phyloP scores from a whole-genome alignment of 1,140 invertebrate species.

The Pinna nobilis region DNA sequence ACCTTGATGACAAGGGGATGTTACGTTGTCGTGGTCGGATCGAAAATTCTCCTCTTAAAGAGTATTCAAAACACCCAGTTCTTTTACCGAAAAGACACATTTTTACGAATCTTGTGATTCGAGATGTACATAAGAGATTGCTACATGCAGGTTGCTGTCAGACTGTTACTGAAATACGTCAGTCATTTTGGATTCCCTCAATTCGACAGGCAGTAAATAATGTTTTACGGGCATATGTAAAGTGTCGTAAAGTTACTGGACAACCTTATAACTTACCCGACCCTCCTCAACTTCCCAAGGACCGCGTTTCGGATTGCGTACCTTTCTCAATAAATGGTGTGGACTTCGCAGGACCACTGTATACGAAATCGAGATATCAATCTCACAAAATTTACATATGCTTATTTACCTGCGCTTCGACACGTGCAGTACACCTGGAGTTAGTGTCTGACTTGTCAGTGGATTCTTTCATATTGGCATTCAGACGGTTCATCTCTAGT shows the following conservation, averaged over 20 bases:
- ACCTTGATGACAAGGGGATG: conserved; percentile 15
- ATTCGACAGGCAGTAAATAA: conserved; percentile 4
- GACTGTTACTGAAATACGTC: conserved; percentile 2
- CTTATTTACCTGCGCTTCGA: conserved; percentile 8
- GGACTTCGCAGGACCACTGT: conserved; percentile 36
- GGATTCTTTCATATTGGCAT: conserved; percentile 12
- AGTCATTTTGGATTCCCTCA: conserved; percentile 7
- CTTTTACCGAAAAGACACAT: conserved; percentile 33
- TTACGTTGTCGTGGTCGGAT: conserved; percentile 34
- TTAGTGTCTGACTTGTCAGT: background rate
- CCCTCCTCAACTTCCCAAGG: conserved; percentile 26
- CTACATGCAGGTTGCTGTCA: conserved; percentile 14
- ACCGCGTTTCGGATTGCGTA: background rate
- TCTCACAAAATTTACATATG: conserved; percentile 2
- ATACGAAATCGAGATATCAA: conserved; percentile 8
- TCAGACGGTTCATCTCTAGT: background rate
- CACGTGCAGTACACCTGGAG: conserved; percentile 14
- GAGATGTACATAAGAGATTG: background rate
- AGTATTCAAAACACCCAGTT: conserved; percentile 29
- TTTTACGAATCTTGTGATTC: conserved; percentile 19
- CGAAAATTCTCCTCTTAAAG: conserved; percentile 24
- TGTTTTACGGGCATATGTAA: background rate
- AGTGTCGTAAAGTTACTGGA: conserved; percentile 3
- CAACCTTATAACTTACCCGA: background rate
- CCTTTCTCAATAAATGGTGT: conserved; percentile 35